Evolutionary conservation across 2,888 invertebrate genomes (phyloP), one percentile per base, ranked within the genome.

Genomic region (Drosophila buzzatii): DNA sequence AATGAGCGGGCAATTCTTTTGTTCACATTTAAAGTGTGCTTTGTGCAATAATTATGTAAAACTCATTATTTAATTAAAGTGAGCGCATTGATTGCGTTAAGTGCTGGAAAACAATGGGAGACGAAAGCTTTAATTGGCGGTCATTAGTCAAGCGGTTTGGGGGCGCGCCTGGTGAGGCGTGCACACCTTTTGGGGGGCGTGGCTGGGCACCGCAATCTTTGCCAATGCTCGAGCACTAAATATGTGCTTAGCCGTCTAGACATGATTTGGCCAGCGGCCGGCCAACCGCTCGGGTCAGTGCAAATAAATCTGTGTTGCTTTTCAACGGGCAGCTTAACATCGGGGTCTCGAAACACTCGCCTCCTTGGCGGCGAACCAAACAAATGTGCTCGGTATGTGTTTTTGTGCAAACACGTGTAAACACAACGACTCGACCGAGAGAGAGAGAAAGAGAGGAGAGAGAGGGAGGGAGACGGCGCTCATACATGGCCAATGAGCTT

Each of bases 251-350:
- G 51, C 71, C 69, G 86, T 86, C 86, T 86, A 86, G 86, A 89
- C 90, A 70, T 72, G 79, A 71, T 80, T 78, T 81, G 53, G 81
- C 80, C 79, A 58, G 44, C 44, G 73, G 89, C 75, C 35, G 31
- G 41, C n/a, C 31, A 23, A 10, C 55, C 39, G 45, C 31, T 41
- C 49, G 66, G 63, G 79, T 70, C 59, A 60, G 20, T 42, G 55
- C 72, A 81, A 80, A 83, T 88, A 85, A 85, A 89, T 89, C 79
- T 83, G 84, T 65, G 74, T 79, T 74, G 85, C 72, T 69, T 78
- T 86, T 77, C 83, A 53, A 35, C 68, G 61, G 47, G 20, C 58
- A 42, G 73, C 62, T 77, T 74, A 69, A 47, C 52, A 49, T 39
- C 20, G 51, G 35, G 27, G 42, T 31, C 1, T 14, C 16, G 20